These are phyloP conservation scores for Nannoperca obscura DNA, from an alignment of 2,797 vertebrate genomes.

Conservation along the genomic window DNA sequence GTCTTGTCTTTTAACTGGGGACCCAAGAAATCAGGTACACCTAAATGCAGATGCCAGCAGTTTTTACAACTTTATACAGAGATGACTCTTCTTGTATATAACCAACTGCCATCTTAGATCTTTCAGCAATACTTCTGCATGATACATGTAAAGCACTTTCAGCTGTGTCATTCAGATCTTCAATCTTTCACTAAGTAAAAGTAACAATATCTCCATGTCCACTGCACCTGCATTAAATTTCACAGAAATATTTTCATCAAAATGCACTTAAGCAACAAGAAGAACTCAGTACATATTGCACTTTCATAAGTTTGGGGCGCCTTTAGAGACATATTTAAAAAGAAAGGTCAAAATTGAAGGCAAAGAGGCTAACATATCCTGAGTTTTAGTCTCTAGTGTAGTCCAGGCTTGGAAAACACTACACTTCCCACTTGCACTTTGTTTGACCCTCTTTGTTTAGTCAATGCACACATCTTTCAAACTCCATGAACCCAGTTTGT, in stretches of 20 bases:
- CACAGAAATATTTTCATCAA: neutral
- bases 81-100: neutral
- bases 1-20: neutral
- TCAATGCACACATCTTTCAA: neutral
- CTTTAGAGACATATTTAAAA: neutral
- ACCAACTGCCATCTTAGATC: neutral
- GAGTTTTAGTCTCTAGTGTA: neutral
- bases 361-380: neutral
- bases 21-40: neutral
- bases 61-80: neutral
- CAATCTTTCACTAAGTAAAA: neutral
- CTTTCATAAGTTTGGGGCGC: neutral
- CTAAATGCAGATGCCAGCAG: neutral
- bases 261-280: neutral
- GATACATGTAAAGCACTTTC: neutral
- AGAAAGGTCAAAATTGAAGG: neutral
- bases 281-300: neutral
- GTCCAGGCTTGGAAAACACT: neutral
- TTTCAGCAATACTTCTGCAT: neutral
- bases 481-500: neutral
- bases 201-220: neutral
- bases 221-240: neutral
- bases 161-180: neutral
- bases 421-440: neutral
- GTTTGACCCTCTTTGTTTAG: neutral